Conservation (phyloP, 1,140 invertebrate species). For the Pogonomyrmex barbatus region DNA sequence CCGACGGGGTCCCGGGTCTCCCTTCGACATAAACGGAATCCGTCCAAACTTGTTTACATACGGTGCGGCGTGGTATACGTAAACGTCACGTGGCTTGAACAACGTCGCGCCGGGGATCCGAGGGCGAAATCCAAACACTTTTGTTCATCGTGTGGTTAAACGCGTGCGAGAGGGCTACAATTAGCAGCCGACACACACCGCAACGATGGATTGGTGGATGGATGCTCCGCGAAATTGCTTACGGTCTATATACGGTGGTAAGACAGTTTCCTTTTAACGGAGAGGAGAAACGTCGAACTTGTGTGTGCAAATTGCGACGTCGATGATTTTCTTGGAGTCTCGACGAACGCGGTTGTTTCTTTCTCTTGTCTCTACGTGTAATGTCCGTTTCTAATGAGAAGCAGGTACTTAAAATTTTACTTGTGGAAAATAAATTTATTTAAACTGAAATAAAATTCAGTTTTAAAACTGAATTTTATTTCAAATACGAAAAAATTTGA, state of each 20-base stretch:
- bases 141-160: neutral
- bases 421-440: no score
- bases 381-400: no score
- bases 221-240: slow-evolving; percentile 55
- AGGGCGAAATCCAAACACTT: slow-evolving; percentile 7
- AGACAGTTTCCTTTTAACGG: slow-evolving; percentile 41
- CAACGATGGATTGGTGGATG: neutral
- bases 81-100: slow-evolving; percentile 55
- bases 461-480: no score
- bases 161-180: slow-evolving; percentile 44
- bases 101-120: neutral
- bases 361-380: neutral
- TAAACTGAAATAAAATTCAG: no score
- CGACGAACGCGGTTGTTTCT: neutral
- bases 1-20: slow-evolving; percentile 10
- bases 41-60: slow-evolving; percentile 68
- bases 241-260: slow-evolving; percentile 56
- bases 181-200: slow-evolving; percentile 28
- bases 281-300: slow-evolving; percentile 52
- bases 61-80: slow-evolving; percentile 24
- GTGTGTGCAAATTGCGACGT: slow-evolving; percentile 24
- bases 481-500: no score
- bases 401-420: no score
- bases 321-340: slow-evolving; percentile 1
- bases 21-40: slow-evolving; percentile 36